Percentiles rank a stretch among this genome's conserved stretches.
These are phyloP conservation scores for Zoroaster sp. DNA, from an alignment of 53 echinoderm and acorn worm genomes.

Conservation along the genomic window DNA sequence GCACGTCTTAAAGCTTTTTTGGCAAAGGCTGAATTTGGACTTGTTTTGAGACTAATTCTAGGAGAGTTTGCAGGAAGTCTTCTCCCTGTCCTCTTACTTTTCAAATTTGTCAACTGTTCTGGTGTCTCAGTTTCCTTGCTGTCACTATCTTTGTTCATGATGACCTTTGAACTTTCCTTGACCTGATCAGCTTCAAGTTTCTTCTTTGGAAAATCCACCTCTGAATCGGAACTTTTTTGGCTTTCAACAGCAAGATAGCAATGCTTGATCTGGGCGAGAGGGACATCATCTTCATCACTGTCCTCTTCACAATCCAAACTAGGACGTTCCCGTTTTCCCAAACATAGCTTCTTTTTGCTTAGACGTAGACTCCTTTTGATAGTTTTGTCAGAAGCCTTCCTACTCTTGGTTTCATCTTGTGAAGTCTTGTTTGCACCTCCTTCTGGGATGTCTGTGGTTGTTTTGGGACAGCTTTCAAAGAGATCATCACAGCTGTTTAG, in stretches of 20 bases:
- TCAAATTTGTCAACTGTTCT: neutral
- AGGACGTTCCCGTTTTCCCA: neutral
- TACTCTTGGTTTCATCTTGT: neutral
- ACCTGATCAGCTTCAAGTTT: slow-evolving; percentile 5
- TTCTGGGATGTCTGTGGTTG: neutral
- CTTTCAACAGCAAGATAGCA: slow-evolving; percentile 65
- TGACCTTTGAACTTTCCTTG: slow-evolving; percentile 23
- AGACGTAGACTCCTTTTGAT: neutral
- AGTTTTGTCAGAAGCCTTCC: neutral
- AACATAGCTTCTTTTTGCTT: neutral
- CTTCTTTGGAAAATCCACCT: slow-evolving; percentile 60
- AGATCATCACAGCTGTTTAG: slow-evolving; percentile 70
- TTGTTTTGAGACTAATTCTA: slow-evolving; percentile 8
- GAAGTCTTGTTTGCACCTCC: neutral
- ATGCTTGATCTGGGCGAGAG: slow-evolving; percentile 68
- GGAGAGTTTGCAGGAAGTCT: neutral
- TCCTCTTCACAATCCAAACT: neutral
- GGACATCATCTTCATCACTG: slow-evolving; percentile 74
- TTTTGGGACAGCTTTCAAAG: slow-evolving; percentile 55
- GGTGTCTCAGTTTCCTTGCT: neutral
- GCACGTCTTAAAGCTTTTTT: slow-evolving; percentile 55
- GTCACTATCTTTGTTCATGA: neutral
- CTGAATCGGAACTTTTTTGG: slow-evolving; percentile 56
- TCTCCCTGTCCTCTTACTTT: neutral
- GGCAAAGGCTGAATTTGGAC: slow-evolving; percentile 56